phyloP scores from a whole-genome alignment of 2,888 invertebrate genomes.

The Chloroclystis v-ata region DNA sequence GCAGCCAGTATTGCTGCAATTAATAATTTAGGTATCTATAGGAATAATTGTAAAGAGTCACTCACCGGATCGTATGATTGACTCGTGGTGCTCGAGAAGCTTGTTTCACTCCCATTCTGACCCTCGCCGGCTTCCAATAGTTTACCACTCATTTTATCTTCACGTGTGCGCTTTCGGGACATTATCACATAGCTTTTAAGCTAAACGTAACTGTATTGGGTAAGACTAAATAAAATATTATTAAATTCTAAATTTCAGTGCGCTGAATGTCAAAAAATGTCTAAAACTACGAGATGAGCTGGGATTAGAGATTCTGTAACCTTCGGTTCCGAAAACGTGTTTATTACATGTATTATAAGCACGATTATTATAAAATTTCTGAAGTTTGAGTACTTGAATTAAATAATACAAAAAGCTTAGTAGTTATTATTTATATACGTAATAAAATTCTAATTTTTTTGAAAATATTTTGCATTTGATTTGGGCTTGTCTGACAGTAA shows the following conservation, averaged over 20 bases:
- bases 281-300: neutral
- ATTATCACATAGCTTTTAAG: slow-evolving; percentile 58
- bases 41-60: too few species aligned
- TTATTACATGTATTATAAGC: too few species aligned
- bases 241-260: too few species aligned
- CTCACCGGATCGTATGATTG: slow-evolving; percentile 47
- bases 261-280: too few species aligned
- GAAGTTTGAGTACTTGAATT: too few species aligned
- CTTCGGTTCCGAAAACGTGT: slow-evolving; percentile 1
- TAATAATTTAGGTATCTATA: too few species aligned
- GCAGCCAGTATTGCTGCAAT: too few species aligned
- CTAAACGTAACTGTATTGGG: slow-evolving; percentile 1
- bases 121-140: slow-evolving; percentile 48
- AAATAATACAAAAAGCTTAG: too few species aligned
- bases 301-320: neutral
- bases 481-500: neutral
- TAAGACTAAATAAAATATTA: too few species aligned
- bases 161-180: slow-evolving; percentile 66
- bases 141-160: slow-evolving; percentile 61
- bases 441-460: too few species aligned
- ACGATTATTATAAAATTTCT: too few species aligned
- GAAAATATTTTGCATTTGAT: neutral
- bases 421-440: too few species aligned
- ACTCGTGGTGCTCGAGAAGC: slow-evolving; percentile 45
- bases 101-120: slow-evolving; percentile 55